These are phyloP conservation scores for Ectemnius cavifrons DNA, from an alignment of 2,888 invertebrate genomes.

Conservation along the genomic window DNA sequence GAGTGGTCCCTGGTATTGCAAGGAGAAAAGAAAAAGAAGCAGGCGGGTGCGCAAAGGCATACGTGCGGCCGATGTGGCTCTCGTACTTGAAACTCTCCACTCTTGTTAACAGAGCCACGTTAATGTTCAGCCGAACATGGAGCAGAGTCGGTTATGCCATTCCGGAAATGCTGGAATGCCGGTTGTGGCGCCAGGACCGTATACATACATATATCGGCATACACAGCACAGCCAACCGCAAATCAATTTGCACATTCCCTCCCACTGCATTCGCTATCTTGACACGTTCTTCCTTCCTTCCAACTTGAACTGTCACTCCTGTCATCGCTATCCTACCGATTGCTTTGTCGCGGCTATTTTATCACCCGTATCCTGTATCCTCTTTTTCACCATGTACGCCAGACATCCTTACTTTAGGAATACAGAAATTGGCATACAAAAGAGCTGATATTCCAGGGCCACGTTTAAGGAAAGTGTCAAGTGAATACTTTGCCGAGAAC, in stretches of 20 bases:
- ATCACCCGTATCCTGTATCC: too few relatives aligned
- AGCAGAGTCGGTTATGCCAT: conserved; percentile 63
- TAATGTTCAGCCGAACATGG: conserved; percentile 58
- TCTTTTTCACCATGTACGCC: too few relatives aligned
- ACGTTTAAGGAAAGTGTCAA: too few relatives aligned
- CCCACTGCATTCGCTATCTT: conserved; percentile 31
- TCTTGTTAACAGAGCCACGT: conserved; percentile 65
- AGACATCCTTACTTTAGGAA: too few relatives aligned
- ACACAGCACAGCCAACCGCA: conserved; percentile 66
- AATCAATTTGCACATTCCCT: conserved; percentile 69
- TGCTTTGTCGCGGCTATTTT: too few relatives aligned
- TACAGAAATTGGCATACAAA: too few relatives aligned
- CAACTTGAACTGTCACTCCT: conserved; percentile 4
- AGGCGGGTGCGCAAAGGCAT: too few relatives aligned
- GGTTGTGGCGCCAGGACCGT: conserved; percentile 66
- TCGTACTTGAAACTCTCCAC: conserved; percentile 46
- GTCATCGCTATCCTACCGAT: conserved; percentile 32
- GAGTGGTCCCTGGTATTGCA: too few relatives aligned
- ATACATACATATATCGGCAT: conserved; percentile 54
- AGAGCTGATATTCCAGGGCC: too few relatives aligned
- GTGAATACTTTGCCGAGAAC: too few relatives aligned
- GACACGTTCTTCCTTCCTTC: conserved; percentile 34
- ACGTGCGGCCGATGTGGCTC: too few relatives aligned
- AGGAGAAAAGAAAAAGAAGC: too few relatives aligned
- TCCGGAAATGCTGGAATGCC: conserved; percentile 74